Conservation (phyloP, 2,797 vertebrate genomes). For the Dendrocincla fuliginosa region DNA sequence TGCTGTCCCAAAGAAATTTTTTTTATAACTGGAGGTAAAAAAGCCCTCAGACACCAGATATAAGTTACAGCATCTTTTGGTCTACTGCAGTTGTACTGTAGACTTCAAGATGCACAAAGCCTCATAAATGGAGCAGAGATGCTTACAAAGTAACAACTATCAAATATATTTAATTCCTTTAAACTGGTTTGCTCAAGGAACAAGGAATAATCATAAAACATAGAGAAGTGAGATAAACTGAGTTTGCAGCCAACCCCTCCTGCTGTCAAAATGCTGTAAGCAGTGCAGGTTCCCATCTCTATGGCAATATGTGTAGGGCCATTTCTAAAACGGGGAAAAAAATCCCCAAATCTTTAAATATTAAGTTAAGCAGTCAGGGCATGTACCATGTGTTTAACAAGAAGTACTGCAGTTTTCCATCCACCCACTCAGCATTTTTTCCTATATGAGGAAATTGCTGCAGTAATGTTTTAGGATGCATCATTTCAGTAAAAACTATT, state of each 20-base stretch:
- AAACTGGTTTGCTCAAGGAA: neutral
- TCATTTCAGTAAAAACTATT: neutral
- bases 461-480: neutral
- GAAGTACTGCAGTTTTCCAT: neutral
- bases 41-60: neutral
- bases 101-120: neutral
- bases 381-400: neutral
- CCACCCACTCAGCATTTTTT: neutral
- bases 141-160: neutral
- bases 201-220: neutral
- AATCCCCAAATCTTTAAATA: neutral
- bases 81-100: neutral
- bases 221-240: neutral
- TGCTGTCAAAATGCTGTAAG: neutral
- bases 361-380: neutral
- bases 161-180: neutral
- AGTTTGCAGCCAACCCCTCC: neutral
- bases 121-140: neutral
- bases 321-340: neutral
- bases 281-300: neutral
- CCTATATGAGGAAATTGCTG: neutral
- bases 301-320: neutral
- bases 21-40: accelerated
- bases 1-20: neutral
- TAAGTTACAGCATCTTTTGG: neutral